Conservation (phyloP, 2,888 invertebrate species). For the Eugnorisma glareosa region DNA sequence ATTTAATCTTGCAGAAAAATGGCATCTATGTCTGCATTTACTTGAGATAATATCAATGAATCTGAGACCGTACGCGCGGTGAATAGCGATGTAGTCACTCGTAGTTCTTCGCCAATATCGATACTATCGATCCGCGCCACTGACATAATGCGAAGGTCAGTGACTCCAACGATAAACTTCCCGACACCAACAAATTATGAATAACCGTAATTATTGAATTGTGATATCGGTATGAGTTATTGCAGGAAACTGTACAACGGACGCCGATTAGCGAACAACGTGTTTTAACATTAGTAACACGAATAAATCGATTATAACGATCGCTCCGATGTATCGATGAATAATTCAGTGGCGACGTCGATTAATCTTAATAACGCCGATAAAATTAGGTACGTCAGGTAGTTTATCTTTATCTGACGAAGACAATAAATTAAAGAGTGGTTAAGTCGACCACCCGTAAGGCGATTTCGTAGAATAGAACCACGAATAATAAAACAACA, state of each 20-base stretch:
- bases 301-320: conserved; percentile 66
- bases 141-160: conserved; percentile 76
- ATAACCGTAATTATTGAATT: conserved; percentile 78
- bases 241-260: conserved; percentile 57
- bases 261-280: conserved; percentile 57
- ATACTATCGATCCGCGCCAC: conserved; percentile 68
- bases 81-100: conserved; percentile 62
- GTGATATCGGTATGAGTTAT: conserved; percentile 71
- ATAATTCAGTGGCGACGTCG: conserved; percentile 66
- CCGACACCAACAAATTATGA: conserved; percentile 71
- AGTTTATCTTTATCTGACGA: conserved; percentile 60
- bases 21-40: conserved; percentile 43
- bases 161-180: conserved; percentile 71
- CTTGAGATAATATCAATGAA: conserved; percentile 57
- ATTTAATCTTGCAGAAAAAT: conserved; percentile 56
- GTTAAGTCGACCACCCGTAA: conserved; percentile 81
- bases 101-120: conserved; percentile 45
- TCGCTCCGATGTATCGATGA: conserved; percentile 62
- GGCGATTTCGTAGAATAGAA: conserved; percentile 77
- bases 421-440: conserved; percentile 74
- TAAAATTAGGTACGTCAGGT: conserved; percentile 51
- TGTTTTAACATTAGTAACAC: conserved; percentile 52
- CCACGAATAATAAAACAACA: conserved; percentile 73
- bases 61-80: conserved; percentile 39
- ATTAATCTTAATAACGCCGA: conserved; percentile 64